Conservation (phyloP, 2,888 invertebrate species). For the Polyommatus icarus region DNA sequence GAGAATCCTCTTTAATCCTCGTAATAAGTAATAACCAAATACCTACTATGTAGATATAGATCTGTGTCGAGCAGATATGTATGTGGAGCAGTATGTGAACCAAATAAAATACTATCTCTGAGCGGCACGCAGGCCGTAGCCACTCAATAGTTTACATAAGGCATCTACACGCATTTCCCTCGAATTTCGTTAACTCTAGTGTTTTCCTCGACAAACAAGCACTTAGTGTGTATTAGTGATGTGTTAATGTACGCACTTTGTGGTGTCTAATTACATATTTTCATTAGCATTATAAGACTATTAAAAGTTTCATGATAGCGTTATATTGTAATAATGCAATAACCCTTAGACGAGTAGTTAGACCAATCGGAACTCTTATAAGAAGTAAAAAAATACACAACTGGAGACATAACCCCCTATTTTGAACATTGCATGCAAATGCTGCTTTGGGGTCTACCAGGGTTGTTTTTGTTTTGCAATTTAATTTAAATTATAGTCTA, state of each 20-base stretch:
- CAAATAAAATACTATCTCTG: constrained; percentile 10
- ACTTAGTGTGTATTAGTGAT: background rate
- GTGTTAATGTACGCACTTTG: background rate
- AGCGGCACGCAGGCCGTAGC: background rate
- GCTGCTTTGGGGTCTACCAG: background rate
- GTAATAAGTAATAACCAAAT: too few relatives aligned
- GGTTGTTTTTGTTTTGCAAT: too few relatives aligned
- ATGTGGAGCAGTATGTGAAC: background rate
- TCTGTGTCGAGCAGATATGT: background rate
- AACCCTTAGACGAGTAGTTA: too few relatives aligned
- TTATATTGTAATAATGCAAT: background rate
- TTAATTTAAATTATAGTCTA: too few relatives aligned
- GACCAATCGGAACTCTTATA: too few relatives aligned
- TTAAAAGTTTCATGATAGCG: background rate
- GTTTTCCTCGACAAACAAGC: background rate
- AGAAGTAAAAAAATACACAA: too few relatives aligned
- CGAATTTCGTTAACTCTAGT: background rate
- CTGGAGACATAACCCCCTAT: too few relatives aligned
- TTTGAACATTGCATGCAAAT: too few relatives aligned
- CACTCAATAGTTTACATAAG: background rate
- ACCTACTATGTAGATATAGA: too few relatives aligned
- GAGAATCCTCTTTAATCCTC: too few relatives aligned
- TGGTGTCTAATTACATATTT: background rate
- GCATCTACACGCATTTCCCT: background rate
- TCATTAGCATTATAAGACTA: background rate